Percentiles rank a stretch among this genome's conserved stretches.
Evolutionary conservation across 2,113 vertebrate species (phyloP).

Genomic region (Scalopus aquaticus): DNA sequence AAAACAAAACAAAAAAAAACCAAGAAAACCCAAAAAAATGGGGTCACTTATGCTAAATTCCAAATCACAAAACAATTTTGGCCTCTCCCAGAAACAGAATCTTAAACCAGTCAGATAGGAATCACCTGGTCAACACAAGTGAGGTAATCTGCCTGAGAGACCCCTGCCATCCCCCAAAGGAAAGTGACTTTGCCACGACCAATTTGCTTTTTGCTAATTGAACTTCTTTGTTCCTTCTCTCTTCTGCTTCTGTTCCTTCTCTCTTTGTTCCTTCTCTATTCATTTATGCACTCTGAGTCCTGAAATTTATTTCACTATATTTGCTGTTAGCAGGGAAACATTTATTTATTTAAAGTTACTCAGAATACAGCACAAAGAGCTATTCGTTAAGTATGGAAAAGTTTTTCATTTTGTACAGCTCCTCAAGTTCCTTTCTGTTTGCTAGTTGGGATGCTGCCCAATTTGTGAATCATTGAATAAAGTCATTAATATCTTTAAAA

Average conservation of each 20-base stretch:
- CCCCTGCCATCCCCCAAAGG: background rate
- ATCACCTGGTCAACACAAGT: background rate
- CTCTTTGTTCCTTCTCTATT: too few species aligned
- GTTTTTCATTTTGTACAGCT: background rate
- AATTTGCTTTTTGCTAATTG: background rate
- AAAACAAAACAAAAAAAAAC: too few species aligned
- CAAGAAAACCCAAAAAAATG: too few species aligned
- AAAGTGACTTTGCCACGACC: background rate
- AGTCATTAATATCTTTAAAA: background rate
- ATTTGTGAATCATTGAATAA: background rate
- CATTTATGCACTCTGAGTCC: conserved; percentile 47
- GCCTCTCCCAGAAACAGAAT: background rate
- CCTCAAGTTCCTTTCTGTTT: background rate
- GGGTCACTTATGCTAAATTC: background rate
- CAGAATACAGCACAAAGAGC: conserved; percentile 64
- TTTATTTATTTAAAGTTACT: conserved; percentile 77
- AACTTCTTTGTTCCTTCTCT: background rate
- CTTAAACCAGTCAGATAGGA: background rate
- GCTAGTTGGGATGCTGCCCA: background rate
- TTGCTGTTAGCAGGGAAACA: conserved; percentile 61
- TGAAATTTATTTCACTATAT: conserved; percentile 68
- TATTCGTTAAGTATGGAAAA: conserved; percentile 44
- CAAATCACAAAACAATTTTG: background rate
- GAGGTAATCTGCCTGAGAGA: background rate
- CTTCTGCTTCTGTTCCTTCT: background rate